Evolutionary conservation across 2,797 vertebrate genomes (phyloP).

Genomic region (Otolemur crassicaudatus): DNA sequence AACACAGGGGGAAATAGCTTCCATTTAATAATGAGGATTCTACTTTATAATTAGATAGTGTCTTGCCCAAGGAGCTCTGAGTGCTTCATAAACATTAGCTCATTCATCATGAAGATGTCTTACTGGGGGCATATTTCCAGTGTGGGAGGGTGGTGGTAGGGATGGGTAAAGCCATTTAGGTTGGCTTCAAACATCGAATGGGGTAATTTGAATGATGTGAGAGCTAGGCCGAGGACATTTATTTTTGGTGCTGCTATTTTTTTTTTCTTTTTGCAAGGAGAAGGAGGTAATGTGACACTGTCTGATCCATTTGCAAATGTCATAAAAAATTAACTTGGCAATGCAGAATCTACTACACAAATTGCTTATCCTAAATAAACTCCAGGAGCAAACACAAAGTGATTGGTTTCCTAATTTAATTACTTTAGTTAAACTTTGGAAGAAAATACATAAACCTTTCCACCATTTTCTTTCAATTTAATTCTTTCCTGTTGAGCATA

Average conservation of each 20-base stretch:
- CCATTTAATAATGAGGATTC: slow-evolving; percentile 74
- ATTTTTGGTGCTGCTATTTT: slow-evolving; percentile 40
- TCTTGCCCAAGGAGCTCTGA: slow-evolving; percentile 72
- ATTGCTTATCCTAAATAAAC: slow-evolving; percentile 83
- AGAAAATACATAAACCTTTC: slow-evolving; percentile 50
- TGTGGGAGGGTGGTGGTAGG: slow-evolving; percentile 1
- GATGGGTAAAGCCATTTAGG: slow-evolving; percentile 59
- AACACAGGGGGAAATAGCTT: slow-evolving; percentile 47
- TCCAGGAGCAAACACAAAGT: slow-evolving; percentile 83
- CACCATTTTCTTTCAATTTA: slow-evolving; percentile 48
- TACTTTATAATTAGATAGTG: slow-evolving; percentile 77
- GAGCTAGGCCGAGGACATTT: slow-evolving; percentile 53
- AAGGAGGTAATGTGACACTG: slow-evolving; percentile 52
- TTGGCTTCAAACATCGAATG: slow-evolving; percentile 59
- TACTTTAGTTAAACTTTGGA: slow-evolving; percentile 63
- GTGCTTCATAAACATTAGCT: slow-evolving; percentile 79
- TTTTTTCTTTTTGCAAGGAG: not conserved
- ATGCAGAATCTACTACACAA: slow-evolving; percentile 83
- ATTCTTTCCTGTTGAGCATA: slow-evolving; percentile 50
- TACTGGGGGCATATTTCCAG: slow-evolving; percentile 36
- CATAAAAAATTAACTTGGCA: slow-evolving; percentile 76
- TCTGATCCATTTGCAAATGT: slow-evolving; percentile 73
- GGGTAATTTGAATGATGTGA: slow-evolving; percentile 59
- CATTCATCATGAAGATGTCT: slow-evolving; percentile 79
- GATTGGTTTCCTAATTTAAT: slow-evolving; percentile 83